Percentiles rank a stretch among this genome's conserved stretches.
phyloP scores from a whole-genome alignment of 2,797 vertebrate species.

The Crax fasciolata region DNA sequence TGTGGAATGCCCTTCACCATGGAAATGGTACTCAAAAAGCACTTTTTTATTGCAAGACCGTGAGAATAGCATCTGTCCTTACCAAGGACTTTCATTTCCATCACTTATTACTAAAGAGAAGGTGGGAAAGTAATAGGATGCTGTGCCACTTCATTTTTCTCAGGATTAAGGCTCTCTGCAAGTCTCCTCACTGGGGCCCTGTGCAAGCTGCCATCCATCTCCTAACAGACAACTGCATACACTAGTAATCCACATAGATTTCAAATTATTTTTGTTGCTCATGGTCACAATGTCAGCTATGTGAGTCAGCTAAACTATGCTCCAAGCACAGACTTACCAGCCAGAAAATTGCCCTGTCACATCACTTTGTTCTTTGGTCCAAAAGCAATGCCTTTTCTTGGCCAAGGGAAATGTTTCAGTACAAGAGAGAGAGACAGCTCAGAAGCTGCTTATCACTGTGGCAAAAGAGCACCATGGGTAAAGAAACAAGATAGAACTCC shows the following conservation, averaged over 20 bases:
- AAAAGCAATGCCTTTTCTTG: slow-evolving; percentile 46
- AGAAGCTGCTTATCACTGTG: not conserved
- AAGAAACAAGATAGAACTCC: slow-evolving; percentile 19
- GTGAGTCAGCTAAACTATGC: slow-evolving; percentile 63
- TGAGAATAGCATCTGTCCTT: not conserved
- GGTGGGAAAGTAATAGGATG: not conserved
- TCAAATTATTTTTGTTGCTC: slow-evolving; percentile 63
- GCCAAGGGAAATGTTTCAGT: not conserved
- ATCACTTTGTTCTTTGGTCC: slow-evolving; percentile 18
- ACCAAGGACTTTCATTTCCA: not conserved
- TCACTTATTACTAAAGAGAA: not conserved
- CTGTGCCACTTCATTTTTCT: not conserved
- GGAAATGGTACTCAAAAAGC: not conserved
- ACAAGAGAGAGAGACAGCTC: not conserved
- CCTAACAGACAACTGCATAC: not conserved
- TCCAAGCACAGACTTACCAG: not conserved
- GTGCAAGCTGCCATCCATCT: slow-evolving; percentile 21
- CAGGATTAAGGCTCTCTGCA: not conserved
- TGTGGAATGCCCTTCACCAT: not conserved
- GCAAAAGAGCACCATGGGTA: not conserved
- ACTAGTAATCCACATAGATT: slow-evolving; percentile 53
- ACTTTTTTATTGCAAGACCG: not conserved
- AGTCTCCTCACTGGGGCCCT: not conserved
- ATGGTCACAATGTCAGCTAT: slow-evolving; percentile 60
- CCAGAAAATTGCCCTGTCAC: not conserved